These are phyloP conservation scores for Protophormia terraenovae DNA, from an alignment of 2,888 invertebrate genomes.

Conservation along the genomic window DNA sequence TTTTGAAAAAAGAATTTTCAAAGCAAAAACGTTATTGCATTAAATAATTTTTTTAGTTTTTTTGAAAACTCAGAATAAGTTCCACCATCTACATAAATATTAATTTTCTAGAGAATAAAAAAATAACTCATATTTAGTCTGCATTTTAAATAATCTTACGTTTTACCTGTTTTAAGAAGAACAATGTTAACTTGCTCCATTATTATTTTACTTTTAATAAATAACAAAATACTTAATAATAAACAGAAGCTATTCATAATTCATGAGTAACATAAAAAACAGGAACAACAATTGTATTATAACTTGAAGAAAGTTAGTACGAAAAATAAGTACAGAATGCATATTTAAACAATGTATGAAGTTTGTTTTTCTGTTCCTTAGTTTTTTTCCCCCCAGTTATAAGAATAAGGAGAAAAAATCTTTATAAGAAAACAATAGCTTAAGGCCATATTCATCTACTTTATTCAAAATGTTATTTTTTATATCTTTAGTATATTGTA, in stretches of 20 bases:
- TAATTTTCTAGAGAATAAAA: background rate
- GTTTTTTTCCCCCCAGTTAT: background rate
- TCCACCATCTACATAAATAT: background rate
- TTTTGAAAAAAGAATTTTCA: too few relatives aligned
- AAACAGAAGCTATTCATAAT: constrained; percentile 41
- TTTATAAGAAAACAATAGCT: constrained; percentile 33
- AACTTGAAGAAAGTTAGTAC: constrained; percentile 16
- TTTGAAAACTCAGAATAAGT: too few relatives aligned
- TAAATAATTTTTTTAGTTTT: too few relatives aligned
- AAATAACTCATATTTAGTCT: background rate
- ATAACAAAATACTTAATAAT: constrained; percentile 32
- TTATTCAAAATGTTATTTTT: constrained; percentile 8
- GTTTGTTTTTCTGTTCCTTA: background rate
- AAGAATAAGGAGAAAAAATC: background rate
- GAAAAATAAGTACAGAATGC: background rate
- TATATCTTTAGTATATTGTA: background rate
- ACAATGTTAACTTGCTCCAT: background rate
- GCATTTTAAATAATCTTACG: background rate
- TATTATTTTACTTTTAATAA: constrained; percentile 8
- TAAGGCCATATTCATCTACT: constrained; percentile 35
- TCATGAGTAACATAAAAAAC: constrained; percentile 5
- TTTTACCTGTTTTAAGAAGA: background rate
- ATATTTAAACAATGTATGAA: constrained; percentile 28
- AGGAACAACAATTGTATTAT: constrained; percentile 34
- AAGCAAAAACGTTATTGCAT: too few relatives aligned